Conservation (phyloP, 2,888 invertebrate species). For the Tachina fera region DNA sequence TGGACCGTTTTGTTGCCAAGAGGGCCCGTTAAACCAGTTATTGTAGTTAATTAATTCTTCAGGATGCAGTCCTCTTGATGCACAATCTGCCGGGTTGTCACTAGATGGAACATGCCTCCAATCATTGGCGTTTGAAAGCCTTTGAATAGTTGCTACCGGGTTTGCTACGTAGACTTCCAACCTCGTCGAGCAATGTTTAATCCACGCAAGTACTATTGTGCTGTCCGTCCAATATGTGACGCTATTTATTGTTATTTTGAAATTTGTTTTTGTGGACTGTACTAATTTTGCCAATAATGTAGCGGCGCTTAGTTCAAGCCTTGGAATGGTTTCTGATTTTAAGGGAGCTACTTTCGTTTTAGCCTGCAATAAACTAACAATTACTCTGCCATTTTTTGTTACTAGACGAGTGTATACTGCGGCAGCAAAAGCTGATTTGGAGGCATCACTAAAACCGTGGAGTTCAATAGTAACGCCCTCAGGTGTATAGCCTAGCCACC, state of each 20-base stretch:
- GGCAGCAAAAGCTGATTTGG: neutral
- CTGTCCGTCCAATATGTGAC: conserved; percentile 7
- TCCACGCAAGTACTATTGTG: neutral
- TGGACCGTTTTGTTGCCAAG: neutral
- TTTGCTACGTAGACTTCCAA: neutral
- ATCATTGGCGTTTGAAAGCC: conserved; percentile 16
- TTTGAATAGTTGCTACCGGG: conserved; percentile 12
- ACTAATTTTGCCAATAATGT: conserved; percentile 25
- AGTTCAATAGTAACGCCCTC: neutral
- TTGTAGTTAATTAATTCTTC: neutral
- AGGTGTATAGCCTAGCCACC: neutral
- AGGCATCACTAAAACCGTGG: neutral
- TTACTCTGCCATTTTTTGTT: conserved; percentile 6
- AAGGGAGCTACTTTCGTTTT: conserved; percentile 33
- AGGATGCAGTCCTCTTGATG: conserved; percentile 9
- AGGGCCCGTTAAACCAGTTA: neutral
- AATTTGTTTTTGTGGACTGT: neutral
- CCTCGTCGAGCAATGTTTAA: too few relatives aligned
- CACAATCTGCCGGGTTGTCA: conserved; percentile 22
- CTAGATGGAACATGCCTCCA: conserved; percentile 34
- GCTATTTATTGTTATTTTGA: neutral
- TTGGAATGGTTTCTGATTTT: conserved; percentile 33
- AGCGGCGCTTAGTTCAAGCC: conserved; percentile 27
- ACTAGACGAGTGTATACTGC: neutral
- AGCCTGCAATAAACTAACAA: conserved; percentile 24